phyloP scores from a whole-genome alignment of 2,888 invertebrate species.

The Brachyptera putata region DNA sequence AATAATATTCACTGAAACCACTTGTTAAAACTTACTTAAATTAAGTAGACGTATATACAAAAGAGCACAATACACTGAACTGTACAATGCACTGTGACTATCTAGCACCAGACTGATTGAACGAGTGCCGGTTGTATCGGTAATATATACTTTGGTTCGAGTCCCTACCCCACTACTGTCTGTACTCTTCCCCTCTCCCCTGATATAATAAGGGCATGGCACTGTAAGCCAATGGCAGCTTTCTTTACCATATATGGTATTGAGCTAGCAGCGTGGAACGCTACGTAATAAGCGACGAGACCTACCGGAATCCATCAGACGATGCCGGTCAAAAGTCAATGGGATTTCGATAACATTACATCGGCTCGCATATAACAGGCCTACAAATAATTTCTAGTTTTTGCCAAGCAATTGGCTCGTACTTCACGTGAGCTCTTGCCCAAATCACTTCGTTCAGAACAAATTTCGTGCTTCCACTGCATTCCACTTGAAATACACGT shows the following conservation, averaged over 20 bases:
- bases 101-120: slow-evolving; percentile 30
- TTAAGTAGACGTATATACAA: slow-evolving; percentile 8
- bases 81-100: slow-evolving; percentile 7
- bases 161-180: slow-evolving; percentile 43
- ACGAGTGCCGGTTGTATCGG: slow-evolving; percentile 26
- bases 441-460: too few species aligned
- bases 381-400: too few species aligned
- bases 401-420: too few species aligned
- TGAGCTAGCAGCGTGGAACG: slow-evolving; percentile 38
- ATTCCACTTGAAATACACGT: too few species aligned
- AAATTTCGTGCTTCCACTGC: too few species aligned
- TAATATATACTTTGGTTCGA: slow-evolving; percentile 27
- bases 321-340: slow-evolving; percentile 19
- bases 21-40: not conserved
- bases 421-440: too few species aligned
- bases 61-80: not conserved
- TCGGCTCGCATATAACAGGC: too few species aligned
- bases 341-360: too few species aligned
- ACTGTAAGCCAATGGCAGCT: slow-evolving; percentile 56
- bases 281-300: slow-evolving; percentile 13
- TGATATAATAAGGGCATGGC: slow-evolving; percentile 42
- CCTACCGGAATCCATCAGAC: slow-evolving; percentile 26
- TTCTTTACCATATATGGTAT: slow-evolving; percentile 79
- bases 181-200: slow-evolving; percentile 46
- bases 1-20: not conserved